These are phyloP conservation scores for Lipotes vexillifer DNA, from an alignment of 2,113 vertebrate species.

Conservation along the genomic window DNA sequence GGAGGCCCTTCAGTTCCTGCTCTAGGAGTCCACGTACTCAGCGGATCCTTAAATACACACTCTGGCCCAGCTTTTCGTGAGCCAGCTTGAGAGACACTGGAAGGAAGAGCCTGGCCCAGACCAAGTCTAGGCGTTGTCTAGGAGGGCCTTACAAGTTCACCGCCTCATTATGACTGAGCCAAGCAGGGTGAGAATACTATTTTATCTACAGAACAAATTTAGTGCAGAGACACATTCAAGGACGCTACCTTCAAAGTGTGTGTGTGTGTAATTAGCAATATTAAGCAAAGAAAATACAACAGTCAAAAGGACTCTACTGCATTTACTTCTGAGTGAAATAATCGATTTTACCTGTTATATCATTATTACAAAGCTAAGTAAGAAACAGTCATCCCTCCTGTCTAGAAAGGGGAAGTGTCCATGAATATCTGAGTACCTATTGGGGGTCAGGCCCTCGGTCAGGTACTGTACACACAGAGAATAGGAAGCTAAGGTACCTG, in stretches of 20 bases:
- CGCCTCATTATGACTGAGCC: rapidly evolving
- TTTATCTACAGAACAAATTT: not conserved
- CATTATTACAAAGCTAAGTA: not conserved
- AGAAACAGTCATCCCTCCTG: not conserved
- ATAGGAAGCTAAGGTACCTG: not conserved
- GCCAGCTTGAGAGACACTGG: not conserved
- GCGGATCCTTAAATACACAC: not conserved
- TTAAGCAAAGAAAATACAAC: not conserved
- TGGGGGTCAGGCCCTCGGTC: not conserved
- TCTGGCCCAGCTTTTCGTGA: not conserved
- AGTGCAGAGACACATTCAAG: not conserved
- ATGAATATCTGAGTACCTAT: rapidly evolving
- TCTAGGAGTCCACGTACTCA: not conserved
- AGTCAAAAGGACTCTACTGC: not conserved
- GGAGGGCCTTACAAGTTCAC: not conserved
- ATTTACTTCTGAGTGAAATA: not conserved
- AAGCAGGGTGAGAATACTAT: too few relatives aligned
- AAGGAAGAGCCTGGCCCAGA: not conserved
- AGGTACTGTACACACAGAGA: not conserved
- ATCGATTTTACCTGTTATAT: too few relatives aligned
- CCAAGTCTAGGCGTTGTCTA: rapidly evolving
- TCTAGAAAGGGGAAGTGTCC: not conserved
- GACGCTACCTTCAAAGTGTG: not conserved
- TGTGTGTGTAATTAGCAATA: not conserved
- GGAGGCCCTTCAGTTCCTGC: not conserved